A percentile compares a stretch with the other conserved stretches of the same genome.
Evolutionary conservation across 2,888 invertebrate species (phyloP).

Genomic region (Leptothorax acervorum): DNA sequence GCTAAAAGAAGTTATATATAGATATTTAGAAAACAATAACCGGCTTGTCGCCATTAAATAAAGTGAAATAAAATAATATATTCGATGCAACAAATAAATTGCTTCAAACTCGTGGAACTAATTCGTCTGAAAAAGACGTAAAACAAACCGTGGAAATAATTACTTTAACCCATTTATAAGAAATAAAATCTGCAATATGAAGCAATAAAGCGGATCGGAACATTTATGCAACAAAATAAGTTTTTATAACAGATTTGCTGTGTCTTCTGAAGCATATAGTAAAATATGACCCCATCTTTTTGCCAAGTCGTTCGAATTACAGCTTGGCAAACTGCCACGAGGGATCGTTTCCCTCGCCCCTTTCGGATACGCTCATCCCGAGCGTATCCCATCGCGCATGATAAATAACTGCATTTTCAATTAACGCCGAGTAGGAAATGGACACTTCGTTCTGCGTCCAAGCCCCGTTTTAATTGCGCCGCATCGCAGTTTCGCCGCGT

Average conservation of each 20-base stretch:
- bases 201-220: background rate
- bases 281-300: conserved; percentile 15
- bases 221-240: background rate
- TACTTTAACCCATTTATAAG: background rate
- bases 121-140: too few relatives aligned
- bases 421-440: conserved; percentile 66
- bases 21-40: background rate
- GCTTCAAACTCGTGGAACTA: background rate
- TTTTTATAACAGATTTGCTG: conserved; percentile 6
- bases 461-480: conserved; percentile 64
- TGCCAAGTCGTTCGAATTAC: conserved; percentile 28
- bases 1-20: background rate
- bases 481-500: conserved; percentile 44
- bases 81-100: background rate
- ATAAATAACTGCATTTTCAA: conserved; percentile 78
- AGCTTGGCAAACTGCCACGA: conserved; percentile 31
- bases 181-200: background rate
- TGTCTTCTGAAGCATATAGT: background rate
- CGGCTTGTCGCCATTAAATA: too few relatives aligned
- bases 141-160: background rate
- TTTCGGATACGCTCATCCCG: background rate
- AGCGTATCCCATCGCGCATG: conserved; percentile 42
- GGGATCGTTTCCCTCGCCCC: background rate
- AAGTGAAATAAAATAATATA: background rate
- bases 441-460: conserved; percentile 62